A percentile compares a stretch with the other conserved stretches of the same genome.
phyloP scores from a whole-genome alignment of 2,888 invertebrate species.

The Cephus rjabovi region DNA sequence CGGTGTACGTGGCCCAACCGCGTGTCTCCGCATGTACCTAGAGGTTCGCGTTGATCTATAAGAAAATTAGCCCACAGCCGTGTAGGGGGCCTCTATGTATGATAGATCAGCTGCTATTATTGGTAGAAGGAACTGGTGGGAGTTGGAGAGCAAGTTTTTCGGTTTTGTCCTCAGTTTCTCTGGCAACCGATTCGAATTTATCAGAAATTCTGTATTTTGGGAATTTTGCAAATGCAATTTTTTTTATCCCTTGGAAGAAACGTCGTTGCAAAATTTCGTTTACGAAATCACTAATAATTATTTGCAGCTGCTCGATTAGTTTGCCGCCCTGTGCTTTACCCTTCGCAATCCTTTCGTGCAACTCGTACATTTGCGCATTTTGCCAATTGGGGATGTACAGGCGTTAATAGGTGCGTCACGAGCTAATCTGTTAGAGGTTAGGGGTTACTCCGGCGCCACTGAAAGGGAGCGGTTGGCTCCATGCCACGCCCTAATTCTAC shows the following conservation, averaged over 20 bases:
- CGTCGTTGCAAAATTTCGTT: not conserved
- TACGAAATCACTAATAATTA: not conserved
- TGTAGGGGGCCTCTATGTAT: not conserved
- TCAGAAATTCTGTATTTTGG: not conserved
- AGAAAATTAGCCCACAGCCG: not conserved
- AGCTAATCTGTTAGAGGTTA: not conserved
- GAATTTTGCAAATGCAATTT: not conserved
- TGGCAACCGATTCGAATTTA: not conserved
- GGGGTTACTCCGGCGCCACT: not conserved
- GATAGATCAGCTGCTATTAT: not conserved
- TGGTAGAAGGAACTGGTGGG: not conserved
- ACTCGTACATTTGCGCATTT: not conserved
- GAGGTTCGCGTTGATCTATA: not conserved
- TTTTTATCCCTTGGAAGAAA: not conserved
- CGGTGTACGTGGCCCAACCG: conserved; percentile 64
- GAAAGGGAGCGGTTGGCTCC: conserved; percentile 38
- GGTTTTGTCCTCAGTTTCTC: not conserved
- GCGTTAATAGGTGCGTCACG: not conserved
- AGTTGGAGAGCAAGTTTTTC: not conserved
- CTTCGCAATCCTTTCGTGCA: not conserved
- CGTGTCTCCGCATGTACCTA: conserved; percentile 56
- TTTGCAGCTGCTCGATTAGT: not conserved
- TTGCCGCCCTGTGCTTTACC: not conserved
- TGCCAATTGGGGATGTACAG: not conserved
- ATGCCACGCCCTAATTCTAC: conserved; percentile 49